Base-by-base conservation (phyloP, 2,888 invertebrate species). In the Toxonevra muliebris region DNA sequence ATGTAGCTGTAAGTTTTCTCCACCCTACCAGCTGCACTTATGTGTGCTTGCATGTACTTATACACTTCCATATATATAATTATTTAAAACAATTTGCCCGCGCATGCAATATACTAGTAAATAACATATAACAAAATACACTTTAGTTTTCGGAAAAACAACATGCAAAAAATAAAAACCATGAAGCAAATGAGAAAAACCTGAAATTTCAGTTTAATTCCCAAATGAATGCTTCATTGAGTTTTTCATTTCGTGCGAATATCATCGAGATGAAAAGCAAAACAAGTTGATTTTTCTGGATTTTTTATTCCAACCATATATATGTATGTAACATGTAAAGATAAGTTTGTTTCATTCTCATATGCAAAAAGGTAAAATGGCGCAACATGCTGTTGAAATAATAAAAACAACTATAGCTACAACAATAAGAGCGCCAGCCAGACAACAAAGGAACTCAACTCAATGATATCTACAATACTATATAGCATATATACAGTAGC, bases 81-180 rank as follows among this genome's bases (percentile, higher is more conserved):
- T 80, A 80, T 76, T 77, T 76, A 74, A 30, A 73, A 71, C 73
- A 71, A 74, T 76, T 73, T 76, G 65, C 17, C 75, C 70, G 77
- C 74, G 80, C 78, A 79, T 80, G 78, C 80, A 73, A 72, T 74
- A 76, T 75, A 76, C 76, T 78, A 72, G 79, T 80, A 80, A 79
- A 79, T 79, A 79, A 62, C 67, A 53, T 69, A 66, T 43, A 65
- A 67, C 73, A 75, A 78, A 30, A 30, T 30, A 30, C 30, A 30
- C 3, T 4, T 7, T 30, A 30, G 30, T 30, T 30, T 4, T 4
- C 2, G 30, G 30, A 30, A 30, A 30, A 30, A 30, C 30, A 30
- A 30, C 2, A 30, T 4, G 30, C 2, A 30, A 30, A 30, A 30
- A 30, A 48, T 7, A 48, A 48, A 48, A 13, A 48, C 1, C 48